Conservation (phyloP, 2,113 vertebrate species). For the Hemicordylus capensis region DNA sequence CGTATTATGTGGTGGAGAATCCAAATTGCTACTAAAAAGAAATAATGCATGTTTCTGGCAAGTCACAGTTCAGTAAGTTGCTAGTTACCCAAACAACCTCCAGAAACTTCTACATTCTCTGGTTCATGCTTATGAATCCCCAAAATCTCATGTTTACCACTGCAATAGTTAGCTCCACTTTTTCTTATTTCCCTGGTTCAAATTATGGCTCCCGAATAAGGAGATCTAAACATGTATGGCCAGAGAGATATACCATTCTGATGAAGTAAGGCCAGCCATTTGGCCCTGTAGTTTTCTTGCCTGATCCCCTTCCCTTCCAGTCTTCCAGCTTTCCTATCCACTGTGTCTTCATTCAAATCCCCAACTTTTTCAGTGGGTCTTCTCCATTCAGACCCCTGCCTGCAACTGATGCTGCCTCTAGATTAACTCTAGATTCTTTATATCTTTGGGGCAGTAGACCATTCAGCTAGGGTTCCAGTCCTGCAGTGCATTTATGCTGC, state of each 20-base stretch:
- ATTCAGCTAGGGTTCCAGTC: neutral
- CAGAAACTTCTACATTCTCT: neutral
- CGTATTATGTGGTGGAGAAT: neutral
- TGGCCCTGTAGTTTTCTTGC: neutral
- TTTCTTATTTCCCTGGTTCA: neutral
- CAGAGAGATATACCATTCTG: no score
- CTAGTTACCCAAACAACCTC: neutral
- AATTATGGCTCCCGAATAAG: neutral
- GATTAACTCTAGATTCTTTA: neutral
- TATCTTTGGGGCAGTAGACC: neutral
- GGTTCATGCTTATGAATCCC: neutral
- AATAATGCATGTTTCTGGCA: neutral
- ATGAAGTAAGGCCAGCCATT: no score
- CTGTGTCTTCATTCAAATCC: neutral
- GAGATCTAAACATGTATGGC: no score
- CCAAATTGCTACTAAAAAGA: neutral
- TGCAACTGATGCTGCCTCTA: neutral
- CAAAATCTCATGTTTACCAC: neutral
- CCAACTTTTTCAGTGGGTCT: neutral
- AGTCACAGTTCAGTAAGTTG: accelerated
- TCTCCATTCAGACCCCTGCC: neutral
- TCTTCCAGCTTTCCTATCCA: neutral
- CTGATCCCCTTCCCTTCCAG: neutral
- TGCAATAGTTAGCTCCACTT: neutral
- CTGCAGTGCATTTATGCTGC: neutral